Evolutionary conservation across 1,140 invertebrate genomes (phyloP), one percentile per base, ranked within the genome.

Genomic region (Pseudomyrmex concolor): DNA sequence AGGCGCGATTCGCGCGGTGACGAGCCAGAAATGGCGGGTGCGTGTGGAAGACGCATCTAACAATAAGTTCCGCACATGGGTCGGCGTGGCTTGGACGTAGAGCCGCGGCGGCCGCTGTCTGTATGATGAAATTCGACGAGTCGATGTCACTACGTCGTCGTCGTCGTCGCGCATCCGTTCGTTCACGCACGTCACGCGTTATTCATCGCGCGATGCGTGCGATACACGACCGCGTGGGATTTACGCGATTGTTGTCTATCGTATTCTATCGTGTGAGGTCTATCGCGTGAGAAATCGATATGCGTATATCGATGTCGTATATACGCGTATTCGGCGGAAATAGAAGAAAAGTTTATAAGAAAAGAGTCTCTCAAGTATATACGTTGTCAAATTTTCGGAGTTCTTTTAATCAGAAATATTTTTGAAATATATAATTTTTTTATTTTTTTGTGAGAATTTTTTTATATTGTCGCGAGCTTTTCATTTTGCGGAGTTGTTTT

Each of bases 61-160:
- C 76, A 80, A 80, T 80, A 80, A 80, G 45, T 43, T 43, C 19
- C 17, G 54, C 66, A 70, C 25, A 48, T 51, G 25, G 17, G 48
- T 8, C 13, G 55, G 3, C n/a, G 19, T n/a, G 59, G 60, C 4
- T 63, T n/a, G 12, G 34, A n/a, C 45, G 66, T 19, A 15, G n/a
- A 15, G 15, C 63, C 63, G n/a, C 50, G 34, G 48, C 34, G 34
- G 34, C 34, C 34, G 34, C 34, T 34, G 25, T 3, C 25, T 15
- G 45, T 8, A 71, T 80, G 76, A 80, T 71, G 76, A 80, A 80
- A 80, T 71, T 71, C 19, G 76, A 25, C 66, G 54, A 43, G 66
- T n/a, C 22, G 66, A 70, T 80, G 43, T 71, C 76, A 70, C 54
- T 50, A 78, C 3, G 45, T 9, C 25, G 50, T n/a, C n/a, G 12